Conservation (phyloP, 1,140 invertebrate species). For the Lerema accius region DNA sequence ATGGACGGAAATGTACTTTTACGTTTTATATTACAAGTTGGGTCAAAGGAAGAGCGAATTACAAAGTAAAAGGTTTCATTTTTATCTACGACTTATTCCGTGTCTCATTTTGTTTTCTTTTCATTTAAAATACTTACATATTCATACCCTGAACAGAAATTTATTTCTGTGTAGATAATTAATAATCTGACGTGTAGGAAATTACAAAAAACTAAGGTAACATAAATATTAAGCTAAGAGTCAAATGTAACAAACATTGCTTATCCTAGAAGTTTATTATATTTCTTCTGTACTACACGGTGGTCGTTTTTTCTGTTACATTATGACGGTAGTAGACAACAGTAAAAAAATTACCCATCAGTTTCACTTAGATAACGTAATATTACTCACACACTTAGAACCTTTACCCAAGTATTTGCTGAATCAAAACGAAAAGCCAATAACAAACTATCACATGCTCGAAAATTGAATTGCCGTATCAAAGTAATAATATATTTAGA, state of each 20-base stretch:
- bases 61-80: neutral
- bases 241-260: too few species aligned
- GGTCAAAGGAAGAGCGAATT: neutral
- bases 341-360: too few species aligned
- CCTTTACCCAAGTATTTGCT: neutral
- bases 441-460: neutral
- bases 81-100: neutral
- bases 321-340: too few species aligned
- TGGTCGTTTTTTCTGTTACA: too few species aligned
- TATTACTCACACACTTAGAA: too few species aligned
- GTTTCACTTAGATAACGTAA: too few species aligned
- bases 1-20: neutral
- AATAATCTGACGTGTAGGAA: too few species aligned
- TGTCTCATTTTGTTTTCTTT: neutral
- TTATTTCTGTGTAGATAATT: too few species aligned
- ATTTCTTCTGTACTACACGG: too few species aligned
- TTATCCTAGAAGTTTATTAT: too few species aligned
- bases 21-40: neutral
- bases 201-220: neutral
- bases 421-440: neutral
- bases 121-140: too few species aligned
- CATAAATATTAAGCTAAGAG: neutral
- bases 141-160: neutral
- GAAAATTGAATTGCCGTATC: neutral
- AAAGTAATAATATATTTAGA: slow-evolving; percentile 6